Evolutionary conservation across 2,113 vertebrate species (phyloP).

Genomic region (Scomber japonicus): DNA sequence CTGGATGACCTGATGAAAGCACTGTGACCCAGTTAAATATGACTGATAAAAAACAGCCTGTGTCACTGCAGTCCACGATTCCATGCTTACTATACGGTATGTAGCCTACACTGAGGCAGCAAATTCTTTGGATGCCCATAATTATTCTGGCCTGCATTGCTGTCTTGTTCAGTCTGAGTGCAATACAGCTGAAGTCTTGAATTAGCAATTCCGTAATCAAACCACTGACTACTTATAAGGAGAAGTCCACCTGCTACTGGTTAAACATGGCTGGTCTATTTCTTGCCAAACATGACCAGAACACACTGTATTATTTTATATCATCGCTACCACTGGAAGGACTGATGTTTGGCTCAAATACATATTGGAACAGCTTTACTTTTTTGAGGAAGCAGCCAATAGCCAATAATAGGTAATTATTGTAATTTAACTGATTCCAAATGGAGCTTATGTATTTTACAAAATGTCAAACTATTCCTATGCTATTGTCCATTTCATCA

Average conservation of each 20-base stretch:
- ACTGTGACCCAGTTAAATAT: slow-evolving; percentile 60
- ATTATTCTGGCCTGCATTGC: slow-evolving; percentile 40
- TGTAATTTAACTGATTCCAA: too few species aligned
- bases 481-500: neutral
- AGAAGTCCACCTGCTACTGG: slow-evolving; percentile 50
- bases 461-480: neutral
- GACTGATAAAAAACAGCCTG: slow-evolving; percentile 13
- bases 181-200: slow-evolving; percentile 16
- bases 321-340: neutral
- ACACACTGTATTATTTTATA: slow-evolving; percentile 11
- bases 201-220: slow-evolving; percentile 33
- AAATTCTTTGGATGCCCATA: slow-evolving; percentile 39
- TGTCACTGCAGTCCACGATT: slow-evolving; percentile 20
- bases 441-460: neutral
- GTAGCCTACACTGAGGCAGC: slow-evolving; percentile 31
- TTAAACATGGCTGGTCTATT: slow-evolving; percentile 10
- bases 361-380: neutral
- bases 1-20: slow-evolving; percentile 50
- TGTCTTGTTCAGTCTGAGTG: slow-evolving; percentile 3
- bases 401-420: neutral
- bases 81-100: slow-evolving; percentile 1
- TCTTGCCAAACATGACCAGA: slow-evolving; percentile 43
- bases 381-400: slow-evolving; percentile 1
- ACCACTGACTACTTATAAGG: slow-evolving; percentile 7
- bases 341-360: neutral